Evolutionary conservation across 2,888 invertebrate species (phyloP).

Genomic region (Drosophila aldrichi): DNA sequence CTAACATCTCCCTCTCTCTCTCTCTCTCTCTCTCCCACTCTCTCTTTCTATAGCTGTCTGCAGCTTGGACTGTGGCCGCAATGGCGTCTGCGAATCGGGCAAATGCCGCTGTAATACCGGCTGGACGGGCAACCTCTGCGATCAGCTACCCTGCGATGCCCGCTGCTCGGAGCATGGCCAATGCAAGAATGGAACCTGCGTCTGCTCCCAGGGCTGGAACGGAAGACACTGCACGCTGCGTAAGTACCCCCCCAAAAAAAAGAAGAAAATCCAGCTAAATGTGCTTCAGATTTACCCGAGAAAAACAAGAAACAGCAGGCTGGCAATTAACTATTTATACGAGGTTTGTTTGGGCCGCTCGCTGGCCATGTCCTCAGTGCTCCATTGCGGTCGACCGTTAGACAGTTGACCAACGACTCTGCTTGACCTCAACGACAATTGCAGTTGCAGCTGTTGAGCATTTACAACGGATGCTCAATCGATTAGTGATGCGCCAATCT

Average conservation of each 20-base stretch:
- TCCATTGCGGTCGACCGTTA: neutral
- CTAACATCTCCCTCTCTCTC: neutral
- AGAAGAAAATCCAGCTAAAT: neutral
- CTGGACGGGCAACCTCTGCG: slow-evolving; percentile 97
- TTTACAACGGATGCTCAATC: slow-evolving; percentile 50
- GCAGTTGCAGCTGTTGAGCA: slow-evolving; percentile 28
- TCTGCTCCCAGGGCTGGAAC: slow-evolving; percentile 99
- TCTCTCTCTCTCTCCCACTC: neutral
- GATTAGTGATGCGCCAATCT: slow-evolving; percentile 57
- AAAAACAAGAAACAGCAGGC: neutral
- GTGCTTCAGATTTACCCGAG: neutral
- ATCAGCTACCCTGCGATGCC: slow-evolving; percentile 95
- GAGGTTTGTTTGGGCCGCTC: neutral
- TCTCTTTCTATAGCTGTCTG: slow-evolving; percentile 90
- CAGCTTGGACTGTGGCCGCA: slow-evolving; percentile 95
- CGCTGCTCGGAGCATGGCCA: slow-evolving; percentile 98
- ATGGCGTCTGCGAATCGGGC: slow-evolving; percentile 97
- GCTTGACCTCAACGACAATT: slow-evolving; percentile 35
- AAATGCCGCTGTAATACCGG: slow-evolving; percentile 96
- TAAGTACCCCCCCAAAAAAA: slow-evolving; percentile 88
- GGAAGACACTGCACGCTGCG: slow-evolving; percentile 98
- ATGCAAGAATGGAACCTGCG: slow-evolving; percentile 98
- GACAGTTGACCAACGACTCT: neutral
- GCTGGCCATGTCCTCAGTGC: neutral
- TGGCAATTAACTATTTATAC: neutral